Conservation (phyloP, 2,888 invertebrate genomes). For the Automeris io region DNA sequence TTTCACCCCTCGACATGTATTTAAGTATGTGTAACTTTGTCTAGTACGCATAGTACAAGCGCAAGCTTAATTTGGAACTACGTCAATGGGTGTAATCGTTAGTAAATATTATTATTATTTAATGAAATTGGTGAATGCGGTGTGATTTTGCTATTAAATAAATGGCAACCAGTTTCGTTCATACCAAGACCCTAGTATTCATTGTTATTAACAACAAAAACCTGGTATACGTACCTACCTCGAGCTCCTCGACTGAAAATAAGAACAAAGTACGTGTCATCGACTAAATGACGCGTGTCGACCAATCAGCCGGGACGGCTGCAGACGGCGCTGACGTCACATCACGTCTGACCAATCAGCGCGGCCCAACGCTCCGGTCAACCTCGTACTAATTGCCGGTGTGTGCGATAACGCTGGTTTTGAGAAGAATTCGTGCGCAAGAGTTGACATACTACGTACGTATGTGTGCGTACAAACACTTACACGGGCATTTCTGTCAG, state of each 20-base stretch:
- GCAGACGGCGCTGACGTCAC: conserved; percentile 72
- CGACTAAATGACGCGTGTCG: conserved; percentile 76
- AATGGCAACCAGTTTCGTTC: conserved; percentile 48
- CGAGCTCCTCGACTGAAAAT: conserved; percentile 67
- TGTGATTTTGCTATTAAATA: no score
- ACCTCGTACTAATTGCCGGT: conserved; percentile 76
- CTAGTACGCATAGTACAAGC: no score
- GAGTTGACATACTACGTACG: conserved; percentile 45
- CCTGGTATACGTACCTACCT: conserved; percentile 54
- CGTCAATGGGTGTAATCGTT: no score
- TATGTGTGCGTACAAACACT: conserved; percentile 25
- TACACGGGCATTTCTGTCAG: conserved; percentile 9
- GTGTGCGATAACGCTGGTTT: conserved; percentile 72
- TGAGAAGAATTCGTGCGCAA: conserved; percentile 64
- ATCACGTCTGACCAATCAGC: conserved; percentile 58
- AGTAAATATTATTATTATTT: no score
- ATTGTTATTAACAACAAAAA: conserved; percentile 61
- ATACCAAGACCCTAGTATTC: conserved; percentile 32
- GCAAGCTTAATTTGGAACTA: no score
- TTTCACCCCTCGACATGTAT: no score
- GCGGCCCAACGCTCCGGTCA: conserved; percentile 69
- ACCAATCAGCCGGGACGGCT: conserved; percentile 75
- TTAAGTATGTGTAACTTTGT: no score
- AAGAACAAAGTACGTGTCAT: conserved; percentile 77
- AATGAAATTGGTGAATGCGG: no score